phyloP scores from a whole-genome alignment of 2,113 vertebrate species.

The Chamaetylas fuelleborni region DNA sequence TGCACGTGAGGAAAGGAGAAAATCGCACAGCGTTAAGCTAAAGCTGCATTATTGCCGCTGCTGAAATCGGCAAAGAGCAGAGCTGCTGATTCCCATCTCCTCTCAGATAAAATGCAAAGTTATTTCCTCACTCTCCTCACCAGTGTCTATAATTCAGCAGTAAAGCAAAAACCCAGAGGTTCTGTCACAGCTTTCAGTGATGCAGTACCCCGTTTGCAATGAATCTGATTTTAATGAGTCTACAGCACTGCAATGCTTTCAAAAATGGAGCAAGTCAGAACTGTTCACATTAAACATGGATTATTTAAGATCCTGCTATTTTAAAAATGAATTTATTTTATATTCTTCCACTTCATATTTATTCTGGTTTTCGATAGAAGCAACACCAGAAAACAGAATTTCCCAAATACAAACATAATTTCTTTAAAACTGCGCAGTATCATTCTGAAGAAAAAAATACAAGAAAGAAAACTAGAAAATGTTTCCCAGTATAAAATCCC shows the following conservation, averaged over 20 bases:
- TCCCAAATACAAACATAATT: neutral
- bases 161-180: neutral
- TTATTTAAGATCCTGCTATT: constrained; percentile 54
- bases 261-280: constrained; percentile 50
- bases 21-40: constrained; percentile 32
- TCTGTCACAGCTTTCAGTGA: constrained; percentile 47
- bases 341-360: neutral
- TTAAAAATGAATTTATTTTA: neutral
- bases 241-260: neutral
- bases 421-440: neutral
- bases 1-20: constrained; percentile 42
- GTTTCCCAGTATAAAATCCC: neutral
- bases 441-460: neutral
- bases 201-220: constrained; percentile 14
- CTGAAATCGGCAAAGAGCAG: neutral
- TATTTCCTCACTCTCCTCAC: constrained; percentile 37
- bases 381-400: neutral
- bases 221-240: constrained; percentile 58
- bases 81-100: neutral
- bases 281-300: constrained; percentile 15
- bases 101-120: constrained; percentile 6
- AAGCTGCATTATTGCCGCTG: constrained; percentile 20
- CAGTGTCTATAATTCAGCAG: constrained; percentile 56
- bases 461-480: neutral
- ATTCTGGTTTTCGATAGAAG: neutral